A percentile compares a stretch with the other conserved stretches of the same genome.
Conservation (phyloP, 1,140 invertebrate species). For the Drosophila takahashii region DNA sequence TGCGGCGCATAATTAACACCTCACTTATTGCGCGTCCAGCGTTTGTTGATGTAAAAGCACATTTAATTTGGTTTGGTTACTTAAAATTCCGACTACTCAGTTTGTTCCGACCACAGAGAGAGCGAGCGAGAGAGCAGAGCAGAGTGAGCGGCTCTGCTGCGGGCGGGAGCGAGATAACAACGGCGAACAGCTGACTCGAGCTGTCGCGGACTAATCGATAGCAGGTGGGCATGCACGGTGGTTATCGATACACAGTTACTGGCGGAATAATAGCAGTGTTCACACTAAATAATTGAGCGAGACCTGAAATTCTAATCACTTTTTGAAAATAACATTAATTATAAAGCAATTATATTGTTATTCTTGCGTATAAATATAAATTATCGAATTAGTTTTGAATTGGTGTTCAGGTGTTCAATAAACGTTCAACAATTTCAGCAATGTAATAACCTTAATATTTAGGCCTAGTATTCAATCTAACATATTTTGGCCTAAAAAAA, state of each 20-base stretch:
- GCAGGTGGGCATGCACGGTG: neutral
- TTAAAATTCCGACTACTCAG: conserved; percentile 45
- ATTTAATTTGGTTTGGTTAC: conserved; percentile 49
- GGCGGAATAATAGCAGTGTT: neutral
- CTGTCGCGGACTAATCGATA: conserved; percentile 8
- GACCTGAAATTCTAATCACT: too few relatives aligned
- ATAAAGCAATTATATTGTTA: too few relatives aligned
- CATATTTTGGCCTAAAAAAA: too few relatives aligned
- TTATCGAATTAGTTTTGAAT: too few relatives aligned
- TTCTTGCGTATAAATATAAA: too few relatives aligned
- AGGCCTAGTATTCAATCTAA: too few relatives aligned
- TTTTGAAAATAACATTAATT: too few relatives aligned
- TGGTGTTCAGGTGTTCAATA: too few relatives aligned
- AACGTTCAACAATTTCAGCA: too few relatives aligned
- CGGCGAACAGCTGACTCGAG: conserved; percentile 20
- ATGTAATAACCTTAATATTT: too few relatives aligned
- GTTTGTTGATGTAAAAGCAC: conserved; percentile 56
- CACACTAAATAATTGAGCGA: neutral
- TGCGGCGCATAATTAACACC: conserved; percentile 33
- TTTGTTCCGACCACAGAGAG: conserved; percentile 17
- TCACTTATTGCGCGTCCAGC: conserved; percentile 33
- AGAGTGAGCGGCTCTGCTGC: conserved; percentile 5
- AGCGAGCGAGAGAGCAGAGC: conserved; percentile 10
- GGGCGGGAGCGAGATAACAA: conserved; percentile 24
- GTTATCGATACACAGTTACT: conserved; percentile 2